Evolutionary conservation across 2,113 vertebrate genomes (phyloP).

Genomic region (Lepisosteus oculatus): DNA sequence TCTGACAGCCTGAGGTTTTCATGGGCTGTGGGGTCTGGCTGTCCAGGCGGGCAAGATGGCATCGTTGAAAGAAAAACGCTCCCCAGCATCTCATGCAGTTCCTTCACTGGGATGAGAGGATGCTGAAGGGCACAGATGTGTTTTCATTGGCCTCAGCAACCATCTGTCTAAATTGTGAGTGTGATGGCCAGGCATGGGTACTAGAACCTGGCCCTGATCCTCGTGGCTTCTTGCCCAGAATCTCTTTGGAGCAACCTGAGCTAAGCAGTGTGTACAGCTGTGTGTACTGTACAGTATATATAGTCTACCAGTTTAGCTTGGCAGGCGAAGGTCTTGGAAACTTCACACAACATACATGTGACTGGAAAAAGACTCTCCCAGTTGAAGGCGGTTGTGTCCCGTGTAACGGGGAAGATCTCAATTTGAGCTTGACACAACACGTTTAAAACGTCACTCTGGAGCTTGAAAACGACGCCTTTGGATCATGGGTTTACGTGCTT

Average conservation of each 20-base stretch:
- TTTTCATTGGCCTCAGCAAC: conserved; percentile 67
- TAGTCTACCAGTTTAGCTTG: conserved; percentile 42
- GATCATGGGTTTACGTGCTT: no score
- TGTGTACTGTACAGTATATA: conserved; percentile 32
- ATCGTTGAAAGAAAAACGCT: background rate
- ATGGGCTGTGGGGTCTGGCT: background rate
- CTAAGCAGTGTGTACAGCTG: conserved; percentile 61
- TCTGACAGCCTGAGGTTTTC: background rate
- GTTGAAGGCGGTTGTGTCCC: background rate
- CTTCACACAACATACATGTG: conserved; percentile 9
- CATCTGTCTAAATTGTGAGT: conserved; percentile 70
- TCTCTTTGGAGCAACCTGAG: conserved; percentile 58
- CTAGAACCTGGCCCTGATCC: conserved; percentile 63
- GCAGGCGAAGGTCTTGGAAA: conserved; percentile 15
- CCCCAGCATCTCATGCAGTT: background rate
- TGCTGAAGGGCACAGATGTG: conserved; percentile 58
- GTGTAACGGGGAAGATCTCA: no score
- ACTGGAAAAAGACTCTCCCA: background rate
- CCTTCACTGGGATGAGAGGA: conserved; percentile 9
- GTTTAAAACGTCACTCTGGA: no score
- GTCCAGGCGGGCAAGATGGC: background rate
- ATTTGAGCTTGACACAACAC: no score
- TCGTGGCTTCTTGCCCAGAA: conserved; percentile 70
- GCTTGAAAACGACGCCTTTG: no score
- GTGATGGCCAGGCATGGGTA: conserved; percentile 68